Evolutionary conservation across 2,113 vertebrate species (phyloP).

Genomic region (Edolisoma coerulescens): DNA sequence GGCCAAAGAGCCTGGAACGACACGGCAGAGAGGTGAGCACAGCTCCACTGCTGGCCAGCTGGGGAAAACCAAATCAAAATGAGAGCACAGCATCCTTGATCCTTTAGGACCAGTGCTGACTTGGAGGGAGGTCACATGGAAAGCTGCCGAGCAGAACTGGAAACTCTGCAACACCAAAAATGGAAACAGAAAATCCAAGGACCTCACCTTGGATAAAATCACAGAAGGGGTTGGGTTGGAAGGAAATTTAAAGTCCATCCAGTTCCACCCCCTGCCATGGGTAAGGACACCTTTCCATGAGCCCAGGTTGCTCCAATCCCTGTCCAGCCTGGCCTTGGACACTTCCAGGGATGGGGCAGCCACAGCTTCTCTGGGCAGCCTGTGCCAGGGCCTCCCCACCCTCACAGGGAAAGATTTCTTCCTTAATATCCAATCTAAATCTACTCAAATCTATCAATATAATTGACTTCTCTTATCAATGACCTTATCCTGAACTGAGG

Average conservation of each 20-base stretch:
- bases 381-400: not conserved
- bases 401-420: not conserved
- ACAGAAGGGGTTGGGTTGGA: not conserved
- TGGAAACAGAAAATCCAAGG: not conserved
- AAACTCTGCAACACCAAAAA: not conserved
- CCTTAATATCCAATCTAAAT: not conserved
- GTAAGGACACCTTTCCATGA: not conserved
- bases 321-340: fast-evolving
- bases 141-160: not conserved
- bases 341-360: not conserved
- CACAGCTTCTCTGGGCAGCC: not conserved
- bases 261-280: not conserved
- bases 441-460: not conserved
- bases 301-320: not conserved
- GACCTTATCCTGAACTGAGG: not conserved
- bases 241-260: not conserved
- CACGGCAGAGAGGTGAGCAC: not conserved
- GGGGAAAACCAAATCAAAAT: not conserved
- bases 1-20: constrained; percentile 88
- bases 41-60: not conserved
- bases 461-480: not conserved
- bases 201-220: not conserved
- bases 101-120: not conserved
- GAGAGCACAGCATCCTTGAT: too few relatives aligned
- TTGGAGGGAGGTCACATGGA: not conserved